Evolutionary conservation across 1,140 invertebrate genomes (phyloP).

Genomic region (Cotesia vestalis): DNA sequence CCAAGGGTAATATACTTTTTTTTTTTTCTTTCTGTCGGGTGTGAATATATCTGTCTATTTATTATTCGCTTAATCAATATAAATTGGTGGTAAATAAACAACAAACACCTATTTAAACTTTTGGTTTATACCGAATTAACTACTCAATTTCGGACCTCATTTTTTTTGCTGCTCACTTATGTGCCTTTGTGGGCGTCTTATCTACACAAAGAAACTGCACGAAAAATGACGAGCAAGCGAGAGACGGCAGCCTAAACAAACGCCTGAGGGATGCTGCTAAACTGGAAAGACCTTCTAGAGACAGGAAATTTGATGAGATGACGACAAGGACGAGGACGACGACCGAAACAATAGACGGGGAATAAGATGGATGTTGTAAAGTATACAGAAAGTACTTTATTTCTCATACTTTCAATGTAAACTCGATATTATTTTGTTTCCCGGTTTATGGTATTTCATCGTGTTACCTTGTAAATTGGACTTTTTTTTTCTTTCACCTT

Average conservation of each 20-base stretch:
- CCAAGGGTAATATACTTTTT: constrained; percentile 32
- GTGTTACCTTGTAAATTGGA: too few relatives aligned
- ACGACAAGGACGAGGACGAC: constrained; percentile 35
- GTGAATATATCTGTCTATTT: background rate
- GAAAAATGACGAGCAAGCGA: constrained; percentile 11
- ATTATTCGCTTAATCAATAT: background rate
- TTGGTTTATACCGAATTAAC: background rate
- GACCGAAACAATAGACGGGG: constrained; percentile 42
- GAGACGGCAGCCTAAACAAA: constrained; percentile 31
- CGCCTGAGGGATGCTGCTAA: constrained; percentile 35
- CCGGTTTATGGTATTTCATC: background rate
- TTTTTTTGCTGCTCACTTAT: constrained; percentile 15
- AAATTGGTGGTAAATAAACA: background rate
- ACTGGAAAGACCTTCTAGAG: constrained; percentile 35
- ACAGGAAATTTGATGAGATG: constrained; percentile 51
- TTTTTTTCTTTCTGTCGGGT: constrained; percentile 31
- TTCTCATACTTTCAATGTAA: background rate
- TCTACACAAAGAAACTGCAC: constrained; percentile 19
- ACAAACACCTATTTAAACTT: background rate
- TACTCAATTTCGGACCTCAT: background rate
- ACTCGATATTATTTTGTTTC: constrained; percentile 4
- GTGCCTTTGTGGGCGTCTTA: background rate
- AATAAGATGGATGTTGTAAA: constrained; percentile 39
- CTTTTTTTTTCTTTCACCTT: too few relatives aligned
- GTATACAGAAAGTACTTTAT: constrained; percentile 13